A percentile compares a stretch with the other conserved stretches of the same genome.
phyloP scores from a whole-genome alignment of 2,888 invertebrate genomes.

The Drosophila paramelanica region DNA sequence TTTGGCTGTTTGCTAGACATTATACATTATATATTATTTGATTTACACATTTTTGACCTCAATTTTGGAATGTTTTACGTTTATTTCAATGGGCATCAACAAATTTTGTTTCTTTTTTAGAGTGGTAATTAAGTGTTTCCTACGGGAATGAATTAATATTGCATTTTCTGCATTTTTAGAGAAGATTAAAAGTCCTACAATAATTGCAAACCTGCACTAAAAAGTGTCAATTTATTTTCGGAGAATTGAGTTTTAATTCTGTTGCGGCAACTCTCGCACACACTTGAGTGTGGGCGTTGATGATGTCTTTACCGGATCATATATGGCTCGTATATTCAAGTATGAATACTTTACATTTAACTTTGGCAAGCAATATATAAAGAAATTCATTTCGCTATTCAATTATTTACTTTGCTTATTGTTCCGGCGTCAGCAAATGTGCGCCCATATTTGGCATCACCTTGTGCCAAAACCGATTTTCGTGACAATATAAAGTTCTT shows the following conservation, averaged over 20 bases:
- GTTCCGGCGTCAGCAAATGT: constrained; percentile 11
- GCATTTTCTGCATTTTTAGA: not conserved
- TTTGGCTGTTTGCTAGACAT: constrained; percentile 5
- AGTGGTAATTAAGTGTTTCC: constrained; percentile 8
- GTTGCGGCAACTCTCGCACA: not conserved
- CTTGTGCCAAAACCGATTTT: constrained; percentile 15
- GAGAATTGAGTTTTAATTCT: not conserved
- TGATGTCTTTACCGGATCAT: constrained; percentile 45
- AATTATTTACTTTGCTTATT: constrained; percentile 49
- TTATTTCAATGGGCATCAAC: constrained; percentile 39
- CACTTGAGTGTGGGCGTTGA: constrained; percentile 53
- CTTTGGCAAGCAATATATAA: constrained; percentile 59
- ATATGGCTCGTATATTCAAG: constrained; percentile 59
- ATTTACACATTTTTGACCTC: constrained; percentile 70
- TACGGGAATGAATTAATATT: constrained; percentile 1
- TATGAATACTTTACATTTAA: constrained; percentile 57
- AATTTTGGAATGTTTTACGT: constrained; percentile 54
- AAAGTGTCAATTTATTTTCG: no score
- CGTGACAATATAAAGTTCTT: constrained; percentile 18
- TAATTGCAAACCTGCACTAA: not conserved
- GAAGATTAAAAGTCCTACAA: not conserved
- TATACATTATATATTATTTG: constrained; percentile 47
- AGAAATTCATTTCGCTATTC: constrained; percentile 62
- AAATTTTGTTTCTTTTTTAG: constrained; percentile 28
- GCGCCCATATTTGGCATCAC: constrained; percentile 32